A percentile compares a stretch with the other conserved stretches of the same genome.
phyloP scores from a whole-genome alignment of 23 tunicate species.

The Ciona savignyi region DNA sequence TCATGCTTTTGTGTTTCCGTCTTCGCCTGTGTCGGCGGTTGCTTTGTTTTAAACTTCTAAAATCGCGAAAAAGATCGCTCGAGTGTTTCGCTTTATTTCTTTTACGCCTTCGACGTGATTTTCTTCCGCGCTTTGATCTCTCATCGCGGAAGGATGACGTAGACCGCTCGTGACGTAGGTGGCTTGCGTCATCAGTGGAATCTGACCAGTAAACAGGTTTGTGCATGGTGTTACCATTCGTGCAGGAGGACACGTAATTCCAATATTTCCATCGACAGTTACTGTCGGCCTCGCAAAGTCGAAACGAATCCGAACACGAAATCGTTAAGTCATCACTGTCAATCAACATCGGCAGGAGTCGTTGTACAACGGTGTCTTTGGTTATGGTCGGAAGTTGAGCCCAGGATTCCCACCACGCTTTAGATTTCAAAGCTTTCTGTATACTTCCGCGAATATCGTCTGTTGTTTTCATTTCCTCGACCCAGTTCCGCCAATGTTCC shows the following conservation, averaged over 20 bases:
- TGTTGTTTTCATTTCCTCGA: background rate
- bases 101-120: background rate
- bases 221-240: conserved; percentile 8
- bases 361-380: conserved; percentile 20
- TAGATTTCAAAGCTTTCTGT: conserved; percentile 8
- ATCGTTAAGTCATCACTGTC: conserved; percentile 14
- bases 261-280: conserved; percentile 47
- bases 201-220: no score
- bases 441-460: conserved; percentile 10
- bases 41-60: background rate
- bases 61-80: no score
- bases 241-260: conserved; percentile 43
- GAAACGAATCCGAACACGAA: conserved; percentile 52
- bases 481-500: background rate
- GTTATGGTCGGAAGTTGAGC: conserved; percentile 23
- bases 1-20: background rate
- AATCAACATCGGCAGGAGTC: conserved; percentile 22
- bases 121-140: background rate
- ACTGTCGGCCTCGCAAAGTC: conserved; percentile 53
- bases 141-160: background rate
- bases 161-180: background rate
- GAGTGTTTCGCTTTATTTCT: background rate
- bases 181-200: background rate
- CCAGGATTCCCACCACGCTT: conserved; percentile 42
- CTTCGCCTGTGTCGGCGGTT: background rate